Percentiles rank a stretch among this genome's conserved stretches.
phyloP scores from a whole-genome alignment of 2,113 vertebrate species.

The Cariama cristata region DNA sequence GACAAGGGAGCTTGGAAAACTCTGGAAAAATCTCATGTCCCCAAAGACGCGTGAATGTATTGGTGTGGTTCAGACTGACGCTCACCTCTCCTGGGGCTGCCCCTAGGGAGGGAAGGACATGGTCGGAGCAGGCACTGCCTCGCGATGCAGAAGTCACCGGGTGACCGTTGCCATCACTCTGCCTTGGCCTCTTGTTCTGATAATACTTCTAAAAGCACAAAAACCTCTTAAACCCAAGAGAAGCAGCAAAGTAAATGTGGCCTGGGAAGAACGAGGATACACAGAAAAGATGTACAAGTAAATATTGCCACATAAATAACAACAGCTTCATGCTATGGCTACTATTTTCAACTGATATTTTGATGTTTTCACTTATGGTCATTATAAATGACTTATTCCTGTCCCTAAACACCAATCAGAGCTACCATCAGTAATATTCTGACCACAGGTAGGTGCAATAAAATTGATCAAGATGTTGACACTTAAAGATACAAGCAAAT shows the following conservation, averaged over 20 bases:
- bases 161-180: neutral
- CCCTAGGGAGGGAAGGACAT: rapidly evolving
- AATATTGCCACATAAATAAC: neutral
- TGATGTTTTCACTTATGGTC: neutral
- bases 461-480: slow-evolving; percentile 18
- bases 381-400: neutral
- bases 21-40: neutral
- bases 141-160: rapidly evolving
- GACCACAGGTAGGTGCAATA: neutral
- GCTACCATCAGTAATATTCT: neutral
- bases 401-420: neutral
- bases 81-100: neutral
- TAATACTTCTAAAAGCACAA: neutral
- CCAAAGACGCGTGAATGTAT: rapidly evolving
- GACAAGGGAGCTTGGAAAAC: neutral
- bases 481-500: neutral
- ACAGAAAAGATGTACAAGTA: neutral
- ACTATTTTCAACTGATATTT: neutral
- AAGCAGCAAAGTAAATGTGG: neutral
- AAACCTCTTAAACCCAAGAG: neutral
- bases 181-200: neutral
- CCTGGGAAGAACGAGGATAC: neutral
- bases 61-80: neutral
- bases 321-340: neutral
- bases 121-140: rapidly evolving